A percentile compares a stretch with the other conserved stretches of the same genome.
Evolutionary conservation across 1,140 invertebrate genomes (phyloP).

Genomic region (Ephestia elutella): DNA sequence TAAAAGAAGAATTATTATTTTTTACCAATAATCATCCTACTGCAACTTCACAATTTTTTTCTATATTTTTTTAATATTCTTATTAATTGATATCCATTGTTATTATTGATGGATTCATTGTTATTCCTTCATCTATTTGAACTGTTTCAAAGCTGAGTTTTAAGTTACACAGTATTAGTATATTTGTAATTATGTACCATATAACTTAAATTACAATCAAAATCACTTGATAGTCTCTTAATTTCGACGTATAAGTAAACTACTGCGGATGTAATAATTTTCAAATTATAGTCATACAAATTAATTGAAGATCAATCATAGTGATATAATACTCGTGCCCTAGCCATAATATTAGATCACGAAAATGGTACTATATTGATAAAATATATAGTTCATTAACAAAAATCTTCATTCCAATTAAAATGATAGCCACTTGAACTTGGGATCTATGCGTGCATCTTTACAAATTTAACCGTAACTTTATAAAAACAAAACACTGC

Average conservation of each 20-base stretch:
- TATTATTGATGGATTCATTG: too few relatives aligned
- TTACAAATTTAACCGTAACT: slow-evolving; percentile 18
- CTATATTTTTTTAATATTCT: too few relatives aligned
- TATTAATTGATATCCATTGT: too few relatives aligned
- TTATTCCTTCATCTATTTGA: too few relatives aligned
- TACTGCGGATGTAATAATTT: neutral
- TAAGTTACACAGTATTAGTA: too few relatives aligned
- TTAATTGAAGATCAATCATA: neutral
- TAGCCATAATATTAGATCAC: slow-evolving; percentile 13
- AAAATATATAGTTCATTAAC: slow-evolving; percentile 16
- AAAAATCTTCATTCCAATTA: slow-evolving; percentile 36
- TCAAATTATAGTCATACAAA: slow-evolving; percentile 2
- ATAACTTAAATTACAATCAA: neutral
- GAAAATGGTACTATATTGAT: slow-evolving; percentile 11
- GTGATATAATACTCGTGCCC: slow-evolving; percentile 11
- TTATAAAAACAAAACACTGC: neutral
- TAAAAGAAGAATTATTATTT: too few relatives aligned
- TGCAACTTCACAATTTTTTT: too few relatives aligned
- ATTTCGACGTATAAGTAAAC: neutral
- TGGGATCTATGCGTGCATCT: slow-evolving; percentile 35
- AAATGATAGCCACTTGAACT: slow-evolving; percentile 40
- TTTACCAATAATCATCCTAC: too few relatives aligned
- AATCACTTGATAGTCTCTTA: neutral
- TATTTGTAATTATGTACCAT: too few relatives aligned
- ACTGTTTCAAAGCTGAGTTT: too few relatives aligned